Evolutionary conservation across 2,888 invertebrate genomes (phyloP).

Genomic region (Melanchra persicariae): DNA sequence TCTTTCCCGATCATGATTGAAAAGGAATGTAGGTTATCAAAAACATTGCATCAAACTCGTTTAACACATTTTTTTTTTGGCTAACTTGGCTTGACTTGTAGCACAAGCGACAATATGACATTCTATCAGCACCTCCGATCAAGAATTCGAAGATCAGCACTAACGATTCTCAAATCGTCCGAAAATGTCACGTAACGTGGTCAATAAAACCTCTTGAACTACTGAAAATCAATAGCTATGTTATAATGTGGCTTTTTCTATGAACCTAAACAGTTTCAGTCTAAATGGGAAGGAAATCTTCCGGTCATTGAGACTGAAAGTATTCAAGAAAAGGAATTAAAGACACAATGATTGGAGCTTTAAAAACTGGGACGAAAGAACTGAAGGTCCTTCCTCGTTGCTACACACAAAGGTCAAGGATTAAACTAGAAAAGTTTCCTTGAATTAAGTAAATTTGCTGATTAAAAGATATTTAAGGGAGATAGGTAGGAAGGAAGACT

Average conservation of each 20-base stretch:
- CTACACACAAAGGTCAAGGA: slow-evolving; percentile 15
- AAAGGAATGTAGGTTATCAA: not conserved
- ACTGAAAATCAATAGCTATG: too few species aligned
- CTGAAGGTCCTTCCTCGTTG: slow-evolving; percentile 15
- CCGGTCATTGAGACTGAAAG: slow-evolving; percentile 21
- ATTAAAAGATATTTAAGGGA: slow-evolving; percentile 4
- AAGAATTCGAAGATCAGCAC: too few species aligned
- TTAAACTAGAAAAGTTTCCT: slow-evolving; percentile 17
- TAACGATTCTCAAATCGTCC: too few species aligned
- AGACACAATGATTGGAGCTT: slow-evolving; percentile 5
- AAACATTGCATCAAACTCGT: too few species aligned
- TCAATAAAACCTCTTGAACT: too few species aligned
- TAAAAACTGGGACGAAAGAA: slow-evolving; percentile 24
- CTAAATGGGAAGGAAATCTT: slow-evolving; percentile 12
- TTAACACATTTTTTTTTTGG: too few species aligned
- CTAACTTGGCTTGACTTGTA: too few species aligned
- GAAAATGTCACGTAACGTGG: too few species aligned
- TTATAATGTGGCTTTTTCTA: too few species aligned
- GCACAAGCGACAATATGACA: too few species aligned
- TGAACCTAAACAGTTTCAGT: slow-evolving; percentile 1
- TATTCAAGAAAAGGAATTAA: slow-evolving; percentile 33
- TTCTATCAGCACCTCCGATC: too few species aligned
- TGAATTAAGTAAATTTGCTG: slow-evolving; percentile 12
- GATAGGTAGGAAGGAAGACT: not conserved
- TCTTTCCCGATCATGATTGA: not conserved